Conservation (phyloP, 2,797 vertebrate genomes). For the Alfaro cultratus region DNA sequence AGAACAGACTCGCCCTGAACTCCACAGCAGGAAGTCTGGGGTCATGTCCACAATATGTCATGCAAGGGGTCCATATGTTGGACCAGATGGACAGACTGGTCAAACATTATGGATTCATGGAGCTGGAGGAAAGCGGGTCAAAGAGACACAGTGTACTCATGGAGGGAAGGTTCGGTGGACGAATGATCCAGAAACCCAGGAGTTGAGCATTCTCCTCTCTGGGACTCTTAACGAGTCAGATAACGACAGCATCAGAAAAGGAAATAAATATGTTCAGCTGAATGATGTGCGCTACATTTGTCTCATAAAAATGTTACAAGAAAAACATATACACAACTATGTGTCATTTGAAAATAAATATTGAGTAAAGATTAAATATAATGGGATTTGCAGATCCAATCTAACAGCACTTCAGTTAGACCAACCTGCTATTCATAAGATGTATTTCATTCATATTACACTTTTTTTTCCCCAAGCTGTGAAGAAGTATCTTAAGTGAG, state of each 20-base stretch:
- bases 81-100: constrained; percentile 14
- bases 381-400: not conserved
- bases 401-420: too few species aligned
- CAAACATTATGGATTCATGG: not conserved
- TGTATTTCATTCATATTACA: not conserved
- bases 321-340: not conserved
- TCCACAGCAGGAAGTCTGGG: not conserved
- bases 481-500: not conserved
- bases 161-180: constrained; percentile 17
- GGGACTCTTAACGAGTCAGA: constrained; percentile 3
- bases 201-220: not conserved
- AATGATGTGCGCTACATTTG: constrained; percentile 14
- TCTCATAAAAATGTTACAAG: not conserved
- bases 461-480: not conserved
- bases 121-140: not conserved
- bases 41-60: constrained; percentile 28
- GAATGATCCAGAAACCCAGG: constrained; percentile 14
- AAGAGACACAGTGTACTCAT: constrained; percentile 16
- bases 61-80: constrained; percentile 34
- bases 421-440: not conserved
- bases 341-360: not conserved
- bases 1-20: constrained; percentile 24
- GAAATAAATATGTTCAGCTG: constrained; percentile 13
- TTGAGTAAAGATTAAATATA: not conserved
- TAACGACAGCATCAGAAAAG: not conserved